A percentile compares a stretch with the other conserved stretches of the same genome.
Conservation (phyloP, 2,888 invertebrate genomes). For the Branchinecta sandiegonensis region DNA sequence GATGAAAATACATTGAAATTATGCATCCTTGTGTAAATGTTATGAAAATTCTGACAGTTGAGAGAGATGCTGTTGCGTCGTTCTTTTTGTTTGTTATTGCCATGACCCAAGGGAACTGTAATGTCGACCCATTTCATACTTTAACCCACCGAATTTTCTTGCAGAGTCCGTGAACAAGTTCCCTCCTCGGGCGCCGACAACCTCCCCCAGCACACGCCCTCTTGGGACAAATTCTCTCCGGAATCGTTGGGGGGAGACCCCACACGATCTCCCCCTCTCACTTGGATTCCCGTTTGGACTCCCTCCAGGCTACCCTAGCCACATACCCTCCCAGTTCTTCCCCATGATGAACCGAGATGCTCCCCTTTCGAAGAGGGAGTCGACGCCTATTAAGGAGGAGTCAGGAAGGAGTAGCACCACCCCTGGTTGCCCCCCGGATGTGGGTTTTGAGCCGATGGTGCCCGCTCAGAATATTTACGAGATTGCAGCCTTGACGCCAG, state of each 20-base stretch:
- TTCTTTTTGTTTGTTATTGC: no score
- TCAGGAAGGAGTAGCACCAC: not conserved
- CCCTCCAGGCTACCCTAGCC: not conserved
- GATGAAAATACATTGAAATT: no score
- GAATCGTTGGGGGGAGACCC: not conserved
- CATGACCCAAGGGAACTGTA: no score
- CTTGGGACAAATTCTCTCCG: not conserved
- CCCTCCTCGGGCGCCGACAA: not conserved
- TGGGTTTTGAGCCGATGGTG: not conserved
- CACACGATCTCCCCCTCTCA: not conserved
- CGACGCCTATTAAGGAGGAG: slow-evolving; percentile 14
- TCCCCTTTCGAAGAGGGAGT: not conserved
- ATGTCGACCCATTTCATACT: no score
- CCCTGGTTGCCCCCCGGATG: not conserved
- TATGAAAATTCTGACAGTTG: no score
- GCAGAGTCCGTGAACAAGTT: not conserved
- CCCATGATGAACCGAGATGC: not conserved
- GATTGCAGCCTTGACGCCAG: slow-evolving; percentile 90
- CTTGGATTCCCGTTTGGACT: slow-evolving; percentile 8
- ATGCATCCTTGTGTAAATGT: no score
- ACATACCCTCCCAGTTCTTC: slow-evolving; percentile 2
- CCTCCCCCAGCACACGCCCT: slow-evolving; percentile 2
- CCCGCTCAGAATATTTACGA: slow-evolving; percentile 64
- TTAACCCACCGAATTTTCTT: not conserved
- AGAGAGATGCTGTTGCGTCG: no score